A percentile compares a stretch with the other conserved stretches of the same genome.
Evolutionary conservation across 2,888 invertebrate genomes (phyloP).

Genomic region (Leucophenga maculata): DNA sequence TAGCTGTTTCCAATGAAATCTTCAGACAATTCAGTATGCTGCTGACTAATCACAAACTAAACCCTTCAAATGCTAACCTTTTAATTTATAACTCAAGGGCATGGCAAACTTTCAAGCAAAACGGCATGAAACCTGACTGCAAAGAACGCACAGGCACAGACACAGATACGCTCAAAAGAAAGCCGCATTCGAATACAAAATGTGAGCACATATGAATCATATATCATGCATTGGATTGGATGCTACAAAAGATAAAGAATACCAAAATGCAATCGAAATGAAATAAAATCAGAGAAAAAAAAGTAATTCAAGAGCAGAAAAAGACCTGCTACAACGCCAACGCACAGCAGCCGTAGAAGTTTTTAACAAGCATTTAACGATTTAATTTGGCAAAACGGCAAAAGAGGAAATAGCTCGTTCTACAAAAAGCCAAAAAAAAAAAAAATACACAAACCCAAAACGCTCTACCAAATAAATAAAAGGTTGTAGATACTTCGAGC

Average conservation of each 20-base stretch:
- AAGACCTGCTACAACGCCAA: neutral
- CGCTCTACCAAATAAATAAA: slow-evolving; percentile 24
- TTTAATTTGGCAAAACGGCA: slow-evolving; percentile 60
- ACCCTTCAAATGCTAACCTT: too few relatives aligned
- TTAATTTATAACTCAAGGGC: too few relatives aligned
- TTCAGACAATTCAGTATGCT: too few relatives aligned
- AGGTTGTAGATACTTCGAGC: neutral
- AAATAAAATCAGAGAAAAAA: neutral
- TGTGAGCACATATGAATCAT: slow-evolving; percentile 9
- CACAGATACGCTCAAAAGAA: too few relatives aligned
- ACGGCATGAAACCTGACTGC: too few relatives aligned
- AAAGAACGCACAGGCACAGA: too few relatives aligned
- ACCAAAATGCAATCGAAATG: neutral
- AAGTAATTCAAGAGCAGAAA: neutral
- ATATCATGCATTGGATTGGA: slow-evolving; percentile 17
- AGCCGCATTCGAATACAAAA: too few relatives aligned
- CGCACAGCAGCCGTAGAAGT: slow-evolving; percentile 50
- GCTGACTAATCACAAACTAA: too few relatives aligned
- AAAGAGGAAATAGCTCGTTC: slow-evolving; percentile 28
- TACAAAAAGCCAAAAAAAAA: neutral
- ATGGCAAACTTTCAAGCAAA: too few relatives aligned
- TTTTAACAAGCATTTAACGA: slow-evolving; percentile 66
- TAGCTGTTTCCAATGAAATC: too few relatives aligned
- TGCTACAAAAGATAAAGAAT: neutral
- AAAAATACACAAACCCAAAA: slow-evolving; percentile 9